Percentiles rank a stretch among this genome's conserved stretches.
These are phyloP conservation scores for Microvelia longipes DNA, from an alignment of 1,140 invertebrate species.

Conservation along the genomic window DNA sequence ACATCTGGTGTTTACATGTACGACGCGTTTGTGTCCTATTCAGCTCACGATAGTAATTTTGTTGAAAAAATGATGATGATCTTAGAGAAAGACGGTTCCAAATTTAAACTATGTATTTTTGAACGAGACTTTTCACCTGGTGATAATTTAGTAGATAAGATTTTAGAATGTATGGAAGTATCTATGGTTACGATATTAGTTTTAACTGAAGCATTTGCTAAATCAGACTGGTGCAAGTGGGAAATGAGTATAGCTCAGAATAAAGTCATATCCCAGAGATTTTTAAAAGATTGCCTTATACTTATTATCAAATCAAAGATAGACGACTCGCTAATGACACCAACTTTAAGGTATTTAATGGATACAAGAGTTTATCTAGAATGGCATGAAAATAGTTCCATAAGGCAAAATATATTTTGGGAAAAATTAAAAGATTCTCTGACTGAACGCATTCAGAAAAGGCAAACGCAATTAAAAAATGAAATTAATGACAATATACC, in stretches of 20 bases:
- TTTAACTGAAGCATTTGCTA: conserved; percentile 43
- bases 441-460: background rate
- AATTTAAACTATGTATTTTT: conserved; percentile 43
- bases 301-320: conserved; percentile 41
- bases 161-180: conserved; percentile 39
- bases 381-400: conserved; percentile 32
- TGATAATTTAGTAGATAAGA: conserved; percentile 40
- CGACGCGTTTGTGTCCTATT: conserved; percentile 51
- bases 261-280: conserved; percentile 22
- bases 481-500: too few species aligned
- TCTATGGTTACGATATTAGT: conserved; percentile 44
- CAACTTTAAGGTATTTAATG: conserved; percentile 40
- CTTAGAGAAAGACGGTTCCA: conserved; percentile 37
- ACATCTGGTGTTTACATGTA: conserved; percentile 31
- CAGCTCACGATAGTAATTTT: conserved; percentile 42
- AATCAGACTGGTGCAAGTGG: conserved; percentile 49
- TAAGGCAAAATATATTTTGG: conserved; percentile 37
- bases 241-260: conserved; percentile 42
- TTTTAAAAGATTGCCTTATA: conserved; percentile 31
- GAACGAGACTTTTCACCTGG: conserved; percentile 49
- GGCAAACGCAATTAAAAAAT: too few species aligned
- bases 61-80: conserved; percentile 38
- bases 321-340: conserved; percentile 34
- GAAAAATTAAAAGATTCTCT: conserved; percentile 27
- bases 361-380: conserved; percentile 45